A percentile compares a stretch with the other conserved stretches of the same genome.
Evolutionary conservation across 2,888 invertebrate genomes (phyloP).

Genomic region (Podotricha telesiphe): DNA sequence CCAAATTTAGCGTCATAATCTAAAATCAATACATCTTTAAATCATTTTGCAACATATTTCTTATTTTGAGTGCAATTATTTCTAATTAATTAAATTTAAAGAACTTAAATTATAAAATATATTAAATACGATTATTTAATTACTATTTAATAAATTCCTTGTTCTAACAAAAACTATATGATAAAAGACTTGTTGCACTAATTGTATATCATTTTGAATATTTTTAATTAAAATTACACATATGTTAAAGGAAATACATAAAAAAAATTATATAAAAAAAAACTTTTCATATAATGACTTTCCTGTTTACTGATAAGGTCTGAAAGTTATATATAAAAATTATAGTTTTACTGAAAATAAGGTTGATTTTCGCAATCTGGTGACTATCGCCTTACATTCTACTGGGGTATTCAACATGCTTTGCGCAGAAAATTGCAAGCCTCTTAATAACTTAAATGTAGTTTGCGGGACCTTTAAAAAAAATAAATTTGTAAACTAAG

Average conservation of each 20-base stretch:
- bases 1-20: too few species aligned
- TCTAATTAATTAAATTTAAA: too few species aligned
- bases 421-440: too few species aligned
- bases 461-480: too few species aligned
- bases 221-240: conserved; percentile 5
- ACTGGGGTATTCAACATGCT: too few species aligned
- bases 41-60: too few species aligned
- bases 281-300: not conserved
- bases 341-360: not conserved
- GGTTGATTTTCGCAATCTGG: not conserved
- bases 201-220: not conserved
- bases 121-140: not conserved
- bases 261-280: not conserved
- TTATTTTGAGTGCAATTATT: too few species aligned
- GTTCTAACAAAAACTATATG: not conserved
- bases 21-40: too few species aligned
- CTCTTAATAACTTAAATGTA: too few species aligned
- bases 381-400: too few species aligned
- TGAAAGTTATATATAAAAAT: not conserved
- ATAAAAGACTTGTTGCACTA: not conserved
- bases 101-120: too few species aligned
- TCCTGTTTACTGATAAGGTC: not conserved
- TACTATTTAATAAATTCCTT: not conserved
- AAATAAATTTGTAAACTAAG: too few species aligned
- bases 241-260: not conserved